A percentile compares a stretch with the other conserved stretches of the same genome.
These are phyloP conservation scores for Drosophila sproati DNA, from an alignment of 1,140 invertebrate genomes.

Conservation along the genomic window DNA sequence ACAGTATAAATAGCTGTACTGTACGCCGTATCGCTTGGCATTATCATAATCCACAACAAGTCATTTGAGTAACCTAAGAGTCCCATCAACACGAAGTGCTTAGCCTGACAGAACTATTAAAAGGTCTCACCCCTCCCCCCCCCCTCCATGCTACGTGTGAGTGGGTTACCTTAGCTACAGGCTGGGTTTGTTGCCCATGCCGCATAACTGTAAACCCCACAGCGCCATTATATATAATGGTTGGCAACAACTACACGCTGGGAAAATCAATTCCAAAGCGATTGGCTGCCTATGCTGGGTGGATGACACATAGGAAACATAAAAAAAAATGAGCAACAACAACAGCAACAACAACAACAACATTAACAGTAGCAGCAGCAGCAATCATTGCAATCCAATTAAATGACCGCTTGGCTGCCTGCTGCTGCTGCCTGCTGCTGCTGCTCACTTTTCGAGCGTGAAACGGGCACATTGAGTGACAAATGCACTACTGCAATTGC, in stretches of 20 bases:
- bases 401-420: constrained; percentile 46
- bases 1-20: background rate
- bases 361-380: background rate
- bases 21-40: background rate
- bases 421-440: no score
- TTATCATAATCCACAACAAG: constrained; percentile 20
- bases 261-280: constrained; percentile 66
- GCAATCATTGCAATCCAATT: constrained; percentile 71
- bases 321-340: background rate
- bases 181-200: constrained; percentile 5
- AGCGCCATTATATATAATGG: constrained; percentile 7
- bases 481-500: background rate
- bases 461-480: background rate
- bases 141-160: background rate
- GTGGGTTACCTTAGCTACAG: constrained; percentile 51
- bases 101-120: constrained; percentile 63
- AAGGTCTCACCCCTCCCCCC: constrained; percentile 18
- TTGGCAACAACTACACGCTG: constrained; percentile 29
- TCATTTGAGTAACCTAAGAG: constrained; percentile 17
- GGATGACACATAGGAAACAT: constrained; percentile 25
- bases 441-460: background rate
- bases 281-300: constrained; percentile 42
- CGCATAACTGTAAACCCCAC: constrained; percentile 18
- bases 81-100: constrained; percentile 37
- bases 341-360: background rate